Evolutionary conservation across 2,113 vertebrate genomes (phyloP).

Genomic region (Polypterus senegalus): DNA sequence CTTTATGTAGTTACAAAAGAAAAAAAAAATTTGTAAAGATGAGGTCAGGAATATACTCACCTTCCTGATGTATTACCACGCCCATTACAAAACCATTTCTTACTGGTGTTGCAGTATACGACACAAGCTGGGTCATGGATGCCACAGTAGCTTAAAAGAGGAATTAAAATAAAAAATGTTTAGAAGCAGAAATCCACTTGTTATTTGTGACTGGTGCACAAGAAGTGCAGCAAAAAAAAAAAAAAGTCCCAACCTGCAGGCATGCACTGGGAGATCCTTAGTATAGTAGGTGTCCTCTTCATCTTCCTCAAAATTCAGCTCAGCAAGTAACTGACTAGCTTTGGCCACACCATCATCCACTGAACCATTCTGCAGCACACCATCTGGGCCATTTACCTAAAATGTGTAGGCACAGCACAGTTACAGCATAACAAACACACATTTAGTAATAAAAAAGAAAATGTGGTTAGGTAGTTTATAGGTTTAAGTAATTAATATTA

Average conservation of each 20-base stretch:
- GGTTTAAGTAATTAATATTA: not conserved
- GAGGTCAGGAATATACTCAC: constrained; percentile 32
- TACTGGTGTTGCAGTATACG: constrained; percentile 97
- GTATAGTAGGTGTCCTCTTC: constrained; percentile 96
- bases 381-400: constrained; percentile 85
- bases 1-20: too few relatives aligned
- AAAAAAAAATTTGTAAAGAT: not conserved
- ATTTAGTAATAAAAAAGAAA: not conserved
- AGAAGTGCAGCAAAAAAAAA: not conserved
- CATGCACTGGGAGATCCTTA: constrained; percentile 89
- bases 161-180: not conserved
- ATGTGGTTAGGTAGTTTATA: not conserved
- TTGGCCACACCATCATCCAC: constrained; percentile 81
- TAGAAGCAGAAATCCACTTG: not conserved
- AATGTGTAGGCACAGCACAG: not conserved
- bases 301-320: constrained; percentile 93
- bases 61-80: constrained; percentile 97
- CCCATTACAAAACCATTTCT: constrained; percentile 98
- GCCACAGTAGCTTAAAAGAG: constrained; percentile 76
- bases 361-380: constrained; percentile 76
- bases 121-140: constrained; percentile 96
- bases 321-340: constrained; percentile 83
- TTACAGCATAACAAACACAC: not conserved
- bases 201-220: too few relatives aligned
- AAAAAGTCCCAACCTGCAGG: constrained; percentile 71